These are phyloP conservation scores for Drosophila sechellia DNA, from an alignment of 1,140 invertebrate species.

Conservation along the genomic window DNA sequence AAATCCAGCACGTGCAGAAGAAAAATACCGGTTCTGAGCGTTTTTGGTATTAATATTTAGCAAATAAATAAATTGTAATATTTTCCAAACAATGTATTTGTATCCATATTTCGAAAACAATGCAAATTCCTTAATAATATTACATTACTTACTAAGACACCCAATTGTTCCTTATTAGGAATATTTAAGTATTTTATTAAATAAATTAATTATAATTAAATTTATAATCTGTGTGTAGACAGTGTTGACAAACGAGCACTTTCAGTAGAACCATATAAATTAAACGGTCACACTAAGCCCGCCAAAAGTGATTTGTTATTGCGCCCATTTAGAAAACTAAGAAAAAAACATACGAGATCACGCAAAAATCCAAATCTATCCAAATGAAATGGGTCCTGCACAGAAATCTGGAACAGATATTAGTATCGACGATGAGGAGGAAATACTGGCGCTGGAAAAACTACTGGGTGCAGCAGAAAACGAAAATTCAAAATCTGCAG, in stretches of 20 bases:
- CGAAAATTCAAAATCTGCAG: conserved; percentile 47
- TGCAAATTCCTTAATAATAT: too few relatives aligned
- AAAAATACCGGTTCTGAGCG: neutral
- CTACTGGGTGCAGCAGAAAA: conserved; percentile 60
- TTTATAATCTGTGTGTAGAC: neutral
- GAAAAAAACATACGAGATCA: conserved; percentile 5
- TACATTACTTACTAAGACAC: too few relatives aligned
- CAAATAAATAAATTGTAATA: neutral
- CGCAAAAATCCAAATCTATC: neutral
- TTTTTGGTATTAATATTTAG: neutral
- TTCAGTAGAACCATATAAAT: too few relatives aligned
- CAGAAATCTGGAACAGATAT: conserved; percentile 47
- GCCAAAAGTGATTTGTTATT: conserved; percentile 60
- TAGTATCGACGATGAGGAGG: conserved; percentile 73
- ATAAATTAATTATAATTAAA: neutral
- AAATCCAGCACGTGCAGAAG: neutral
- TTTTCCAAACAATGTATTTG: too few relatives aligned
- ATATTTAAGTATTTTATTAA: neutral
- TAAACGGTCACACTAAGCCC: conserved; percentile 25
- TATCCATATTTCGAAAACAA: too few relatives aligned
- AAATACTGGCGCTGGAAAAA: conserved; percentile 72
- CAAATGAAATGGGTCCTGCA: conserved; percentile 46
- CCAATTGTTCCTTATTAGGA: too few relatives aligned
- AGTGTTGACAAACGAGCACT: conserved; percentile 16
- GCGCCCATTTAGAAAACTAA: conserved; percentile 26